Evolutionary conservation across 2,113 vertebrate genomes (phyloP), one percentile per base, ranked within the genome.

Genomic region (Rhinogobius similis): DNA sequence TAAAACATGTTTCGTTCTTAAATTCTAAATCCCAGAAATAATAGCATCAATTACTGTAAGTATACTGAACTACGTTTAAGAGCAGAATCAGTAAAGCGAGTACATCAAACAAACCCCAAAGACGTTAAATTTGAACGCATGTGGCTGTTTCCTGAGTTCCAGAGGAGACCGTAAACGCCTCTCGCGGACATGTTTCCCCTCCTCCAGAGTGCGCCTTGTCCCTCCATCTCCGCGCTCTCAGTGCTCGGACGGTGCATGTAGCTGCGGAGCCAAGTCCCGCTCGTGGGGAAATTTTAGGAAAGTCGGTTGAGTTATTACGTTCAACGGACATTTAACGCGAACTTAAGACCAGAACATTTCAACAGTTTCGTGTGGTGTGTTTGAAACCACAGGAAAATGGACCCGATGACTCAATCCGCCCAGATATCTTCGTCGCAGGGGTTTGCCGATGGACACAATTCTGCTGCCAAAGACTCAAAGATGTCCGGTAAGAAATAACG

Each of bases 361-460:
- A n/a, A 10, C 66, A n/a, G n/a, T 21, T 72, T 39, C 62, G 69
- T 74, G 43, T 65, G 53, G 71, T 52, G 69, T 70, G 55, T 67
- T 69, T 61, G 52, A 73, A 79, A 61, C 65, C 65, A 69, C 62
- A 62, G 43, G 26, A 90, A 87, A 86, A 94, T 94, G 93, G 92
- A 94, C 81, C 86, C 91, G 77, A 87, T 86, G 87, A 92, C 88
- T 77, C 93, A 94, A 76, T 93, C 93, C 68, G 67, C 91, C 78
- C 92, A 92, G 86, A 92, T 94, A 75, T 92, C 93, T 8, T 93
- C 93, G 87, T 93, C 93, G 70, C 90, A 93, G 61, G 92, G 92
- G 44, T 58, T 91, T 21, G 87, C 82, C 62, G 92, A 94, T 79
- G 92, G 91, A 81, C 90, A 91, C 5, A 90, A 88, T 78, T 81